A percentile compares a stretch with the other conserved stretches of the same genome.
These are phyloP conservation scores for Xestia ashworthii DNA, from an alignment of 2,888 invertebrate genomes.

Conservation along the genomic window DNA sequence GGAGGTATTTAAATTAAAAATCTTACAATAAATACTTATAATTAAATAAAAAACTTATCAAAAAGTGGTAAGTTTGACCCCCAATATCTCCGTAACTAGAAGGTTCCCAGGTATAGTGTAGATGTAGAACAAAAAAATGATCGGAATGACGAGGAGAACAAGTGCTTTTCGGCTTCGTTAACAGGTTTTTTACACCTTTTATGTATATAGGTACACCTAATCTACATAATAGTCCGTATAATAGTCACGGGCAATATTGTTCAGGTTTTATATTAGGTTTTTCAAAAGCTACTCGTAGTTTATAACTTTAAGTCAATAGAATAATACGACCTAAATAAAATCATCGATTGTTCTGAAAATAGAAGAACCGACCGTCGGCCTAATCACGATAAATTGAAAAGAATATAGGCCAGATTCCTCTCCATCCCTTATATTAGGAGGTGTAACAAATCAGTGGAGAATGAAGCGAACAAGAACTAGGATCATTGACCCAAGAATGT, in stretches of 20 bases:
- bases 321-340: not conserved
- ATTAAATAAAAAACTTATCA: no score
- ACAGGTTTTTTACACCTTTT: no score
- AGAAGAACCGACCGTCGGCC: not conserved
- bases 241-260: not conserved
- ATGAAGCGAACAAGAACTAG: constrained; percentile 17
- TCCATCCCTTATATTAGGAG: constrained; percentile 6
- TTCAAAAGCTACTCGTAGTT: not conserved
- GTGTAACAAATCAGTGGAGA: constrained; percentile 38
- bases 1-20: no score
- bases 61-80: no score
- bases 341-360: constrained; percentile 4
- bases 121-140: no score
- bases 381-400: constrained; percentile 7
- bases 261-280: not conserved
- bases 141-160: no score
- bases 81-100: no score
- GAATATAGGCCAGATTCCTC: constrained; percentile 1
- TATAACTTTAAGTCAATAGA: not conserved
- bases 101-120: no score
- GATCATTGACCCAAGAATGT: constrained; percentile 45
- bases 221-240: not conserved
- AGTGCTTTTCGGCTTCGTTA: no score
- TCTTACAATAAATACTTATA: no score
- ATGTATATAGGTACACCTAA: not conserved